phyloP scores from a whole-genome alignment of 1,140 invertebrate species.

The Fopius arisanus region DNA sequence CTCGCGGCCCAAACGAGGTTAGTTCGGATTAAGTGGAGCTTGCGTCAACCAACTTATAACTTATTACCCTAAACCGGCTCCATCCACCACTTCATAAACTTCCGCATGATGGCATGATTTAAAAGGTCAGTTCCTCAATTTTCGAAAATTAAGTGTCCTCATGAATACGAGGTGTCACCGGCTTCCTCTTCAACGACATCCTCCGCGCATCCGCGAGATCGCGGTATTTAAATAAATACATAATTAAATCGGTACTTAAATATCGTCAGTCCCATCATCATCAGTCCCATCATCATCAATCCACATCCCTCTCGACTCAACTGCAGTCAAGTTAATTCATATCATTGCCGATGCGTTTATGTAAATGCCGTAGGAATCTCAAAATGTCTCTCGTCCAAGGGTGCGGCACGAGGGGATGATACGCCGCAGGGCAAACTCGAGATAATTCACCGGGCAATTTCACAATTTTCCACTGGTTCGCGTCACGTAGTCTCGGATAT shows the following conservation, averaged over 20 bases:
- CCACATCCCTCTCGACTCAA: background rate
- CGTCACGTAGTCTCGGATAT: constrained; percentile 35
- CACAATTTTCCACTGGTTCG: constrained; percentile 40
- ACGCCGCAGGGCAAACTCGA: constrained; percentile 40
- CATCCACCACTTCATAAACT: background rate
- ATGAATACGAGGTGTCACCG: too few relatives aligned
- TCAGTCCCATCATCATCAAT: background rate
- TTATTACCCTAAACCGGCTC: constrained; percentile 22
- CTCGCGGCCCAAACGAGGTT: constrained; percentile 44
- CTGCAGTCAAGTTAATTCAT: constrained; percentile 47
- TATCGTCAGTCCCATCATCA: too few relatives aligned
- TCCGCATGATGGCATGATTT: background rate
- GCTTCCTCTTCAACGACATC: too few relatives aligned
- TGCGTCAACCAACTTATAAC: constrained; percentile 36
- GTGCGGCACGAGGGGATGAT: background rate
- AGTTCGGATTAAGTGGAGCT: constrained; percentile 48
- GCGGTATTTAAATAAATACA: too few relatives aligned
- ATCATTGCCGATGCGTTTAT: constrained; percentile 54
- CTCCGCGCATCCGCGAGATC: too few relatives aligned
- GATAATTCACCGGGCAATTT: constrained; percentile 48
- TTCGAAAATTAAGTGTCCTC: too few relatives aligned
- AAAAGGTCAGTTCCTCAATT: background rate
- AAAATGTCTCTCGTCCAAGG: constrained; percentile 20
- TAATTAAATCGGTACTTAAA: too few relatives aligned
- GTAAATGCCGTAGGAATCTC: constrained; percentile 51